These are phyloP conservation scores for Lomographa bimaculata DNA, from an alignment of 2,888 invertebrate genomes.

Conservation along the genomic window DNA sequence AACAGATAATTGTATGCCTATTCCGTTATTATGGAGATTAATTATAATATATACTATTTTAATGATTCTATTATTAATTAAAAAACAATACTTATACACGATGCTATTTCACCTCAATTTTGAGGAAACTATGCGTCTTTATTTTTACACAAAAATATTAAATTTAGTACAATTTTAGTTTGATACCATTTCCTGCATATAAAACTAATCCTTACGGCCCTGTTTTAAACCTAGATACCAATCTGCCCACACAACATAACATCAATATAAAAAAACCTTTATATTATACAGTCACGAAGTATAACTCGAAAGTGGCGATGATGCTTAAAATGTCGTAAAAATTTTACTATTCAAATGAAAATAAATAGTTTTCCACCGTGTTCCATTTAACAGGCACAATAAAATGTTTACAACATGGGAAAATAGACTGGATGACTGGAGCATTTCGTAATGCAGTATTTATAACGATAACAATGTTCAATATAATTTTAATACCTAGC, in stretches of 20 bases:
- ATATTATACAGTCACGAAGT: conserved; percentile 34
- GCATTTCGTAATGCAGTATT: conserved; percentile 40
- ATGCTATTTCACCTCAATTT: too few relatives aligned
- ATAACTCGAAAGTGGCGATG: conserved; percentile 56
- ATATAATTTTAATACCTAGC: too few relatives aligned
- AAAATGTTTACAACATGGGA: conserved; percentile 67
- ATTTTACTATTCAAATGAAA: conserved; percentile 69
- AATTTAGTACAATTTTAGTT: too few relatives aligned
- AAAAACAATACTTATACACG: too few relatives aligned
- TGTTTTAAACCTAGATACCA: conserved; percentile 1
- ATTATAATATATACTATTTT: too few relatives aligned
- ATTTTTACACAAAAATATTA: too few relatives aligned
- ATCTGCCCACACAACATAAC: conserved; percentile 6
- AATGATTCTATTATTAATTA: too few relatives aligned
- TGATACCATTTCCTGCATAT: too few relatives aligned
- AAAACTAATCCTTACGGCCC: conserved; percentile 1
- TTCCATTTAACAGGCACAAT: conserved; percentile 68
- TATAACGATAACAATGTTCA: conserved; percentile 16
- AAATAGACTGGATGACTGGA: conserved; percentile 55
- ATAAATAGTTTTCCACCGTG: conserved; percentile 74
- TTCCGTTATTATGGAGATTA: too few relatives aligned
- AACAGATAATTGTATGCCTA: too few relatives aligned
- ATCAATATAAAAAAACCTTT: conserved; percentile 23
- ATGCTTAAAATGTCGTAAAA: conserved; percentile 76
- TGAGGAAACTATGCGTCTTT: too few relatives aligned